Conservation (phyloP, 2,888 invertebrate genomes). For the Tenthredo scrophulariae region DNA sequence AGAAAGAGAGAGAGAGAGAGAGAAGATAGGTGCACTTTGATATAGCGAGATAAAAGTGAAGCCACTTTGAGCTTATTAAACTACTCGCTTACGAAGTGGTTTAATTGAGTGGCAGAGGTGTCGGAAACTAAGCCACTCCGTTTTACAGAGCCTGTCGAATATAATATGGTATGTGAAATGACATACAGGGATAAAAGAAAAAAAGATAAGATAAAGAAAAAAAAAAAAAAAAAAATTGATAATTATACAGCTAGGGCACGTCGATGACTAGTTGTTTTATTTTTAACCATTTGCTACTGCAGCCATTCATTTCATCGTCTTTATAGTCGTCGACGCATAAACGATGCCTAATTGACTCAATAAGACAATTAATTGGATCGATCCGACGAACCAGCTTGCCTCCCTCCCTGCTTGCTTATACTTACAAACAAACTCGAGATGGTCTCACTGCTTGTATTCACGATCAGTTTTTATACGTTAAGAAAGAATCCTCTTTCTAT, state of each 20-base stretch:
- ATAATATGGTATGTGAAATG: background rate
- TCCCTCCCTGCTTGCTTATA: background rate
- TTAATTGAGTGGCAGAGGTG: constrained; percentile 48
- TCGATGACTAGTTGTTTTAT: constrained; percentile 9
- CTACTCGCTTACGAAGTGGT: constrained; percentile 35
- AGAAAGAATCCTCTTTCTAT: background rate
- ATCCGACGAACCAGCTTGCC: constrained; percentile 23
- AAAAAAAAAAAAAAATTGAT: constrained; percentile 50
- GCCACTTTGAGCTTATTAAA: constrained; percentile 49
- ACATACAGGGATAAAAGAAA: constrained; percentile 46
- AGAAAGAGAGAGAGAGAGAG: background rate
- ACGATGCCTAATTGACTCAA: constrained; percentile 66
- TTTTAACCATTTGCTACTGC: background rate
- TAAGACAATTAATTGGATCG: constrained; percentile 65
- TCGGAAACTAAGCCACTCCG: constrained; percentile 21
- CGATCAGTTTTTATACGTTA: background rate
- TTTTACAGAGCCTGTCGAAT: background rate
- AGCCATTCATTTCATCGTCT: background rate
- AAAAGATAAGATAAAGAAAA: too few relatives aligned
- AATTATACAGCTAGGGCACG: constrained; percentile 44
- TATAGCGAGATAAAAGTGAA: constrained; percentile 43
- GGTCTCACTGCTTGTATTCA: background rate
- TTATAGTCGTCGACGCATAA: constrained; percentile 54
- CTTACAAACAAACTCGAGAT: background rate
- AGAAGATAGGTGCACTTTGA: constrained; percentile 40